These are phyloP conservation scores for Atherinomorus stipes DNA, from an alignment of 2,113 vertebrate genomes.

Conservation along the genomic window DNA sequence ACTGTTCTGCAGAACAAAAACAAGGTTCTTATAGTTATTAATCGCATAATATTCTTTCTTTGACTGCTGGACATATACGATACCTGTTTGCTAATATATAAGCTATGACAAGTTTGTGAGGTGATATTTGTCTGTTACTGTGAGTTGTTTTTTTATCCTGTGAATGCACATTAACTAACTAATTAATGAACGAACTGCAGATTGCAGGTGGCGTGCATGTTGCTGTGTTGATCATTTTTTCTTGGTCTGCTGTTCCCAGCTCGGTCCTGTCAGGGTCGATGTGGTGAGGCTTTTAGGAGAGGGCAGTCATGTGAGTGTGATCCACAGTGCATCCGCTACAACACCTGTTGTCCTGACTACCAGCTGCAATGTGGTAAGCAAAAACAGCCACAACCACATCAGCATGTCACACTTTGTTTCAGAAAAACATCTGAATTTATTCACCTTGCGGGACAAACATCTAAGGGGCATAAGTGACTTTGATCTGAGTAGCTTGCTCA, in stretches of 20 bases:
- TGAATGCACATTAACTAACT: not conserved
- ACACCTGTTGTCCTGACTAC: conserved; percentile 89
- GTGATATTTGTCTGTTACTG: no score
- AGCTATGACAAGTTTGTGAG: no score
- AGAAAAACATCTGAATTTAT: not conserved
- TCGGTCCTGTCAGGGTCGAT: conserved; percentile 89
- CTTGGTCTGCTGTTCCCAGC: conserved; percentile 68
- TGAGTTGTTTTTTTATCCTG: not conserved
- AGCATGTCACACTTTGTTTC: not conserved
- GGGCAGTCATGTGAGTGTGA: conserved; percentile 90
- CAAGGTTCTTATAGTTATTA: no score
- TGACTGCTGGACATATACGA: no score
- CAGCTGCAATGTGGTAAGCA: conserved; percentile 75
- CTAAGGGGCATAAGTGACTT: not conserved
- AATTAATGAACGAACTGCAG: no score
- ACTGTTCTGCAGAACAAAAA: no score
- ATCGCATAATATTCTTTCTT: no score
- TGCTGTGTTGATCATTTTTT: not conserved
- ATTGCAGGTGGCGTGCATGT: not conserved
- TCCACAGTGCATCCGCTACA: conserved; percentile 79
- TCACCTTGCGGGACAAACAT: not conserved
- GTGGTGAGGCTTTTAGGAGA: conserved; percentile 86
- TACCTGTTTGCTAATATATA: no score
- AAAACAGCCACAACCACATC: not conserved
- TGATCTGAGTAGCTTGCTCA: not conserved